Evolutionary conservation across 2,888 invertebrate species (phyloP).

Genomic region (Caenorhabditis plicata): DNA sequence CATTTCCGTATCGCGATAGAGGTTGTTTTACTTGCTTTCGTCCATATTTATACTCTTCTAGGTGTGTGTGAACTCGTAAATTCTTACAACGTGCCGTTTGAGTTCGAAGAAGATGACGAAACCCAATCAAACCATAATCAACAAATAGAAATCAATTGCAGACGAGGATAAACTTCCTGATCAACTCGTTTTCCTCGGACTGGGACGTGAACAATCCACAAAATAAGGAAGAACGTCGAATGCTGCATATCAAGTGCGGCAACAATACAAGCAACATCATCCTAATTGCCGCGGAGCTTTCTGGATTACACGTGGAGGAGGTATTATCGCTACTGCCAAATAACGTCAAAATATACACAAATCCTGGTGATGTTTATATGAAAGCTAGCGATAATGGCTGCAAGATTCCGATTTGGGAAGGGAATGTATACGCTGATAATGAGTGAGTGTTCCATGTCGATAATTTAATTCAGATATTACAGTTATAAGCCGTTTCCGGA

Average conservation of each 20-base stretch:
- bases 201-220: constrained; percentile 29
- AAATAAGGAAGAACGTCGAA: constrained; percentile 9
- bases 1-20: constrained; percentile 3
- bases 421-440: constrained; percentile 25
- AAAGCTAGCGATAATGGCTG: constrained; percentile 7
- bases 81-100: constrained; percentile 10
- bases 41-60: constrained; percentile 4
- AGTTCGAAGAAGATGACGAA: constrained; percentile 16
- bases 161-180: too few species aligned
- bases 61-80: constrained; percentile 20
- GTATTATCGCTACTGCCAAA: constrained; percentile 15
- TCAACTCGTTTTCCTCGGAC: too few species aligned
- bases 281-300: constrained; percentile 12
- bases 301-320: constrained; percentile 27
- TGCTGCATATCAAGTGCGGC: constrained; percentile 10
- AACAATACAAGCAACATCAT: constrained; percentile 20
- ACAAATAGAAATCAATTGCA: too few species aligned
- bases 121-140: constrained; percentile 15
- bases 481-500: constrained; percentile 30
- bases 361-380: constrained; percentile 26
- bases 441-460: constrained; percentile 3
- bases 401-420: constrained; percentile 24
- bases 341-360: constrained; percentile 25
- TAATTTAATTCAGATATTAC: too few species aligned
- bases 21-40: constrained; percentile 1